Evolutionary conservation across 2,888 invertebrate species (phyloP).

Genomic region (Ischnura elegans): DNA sequence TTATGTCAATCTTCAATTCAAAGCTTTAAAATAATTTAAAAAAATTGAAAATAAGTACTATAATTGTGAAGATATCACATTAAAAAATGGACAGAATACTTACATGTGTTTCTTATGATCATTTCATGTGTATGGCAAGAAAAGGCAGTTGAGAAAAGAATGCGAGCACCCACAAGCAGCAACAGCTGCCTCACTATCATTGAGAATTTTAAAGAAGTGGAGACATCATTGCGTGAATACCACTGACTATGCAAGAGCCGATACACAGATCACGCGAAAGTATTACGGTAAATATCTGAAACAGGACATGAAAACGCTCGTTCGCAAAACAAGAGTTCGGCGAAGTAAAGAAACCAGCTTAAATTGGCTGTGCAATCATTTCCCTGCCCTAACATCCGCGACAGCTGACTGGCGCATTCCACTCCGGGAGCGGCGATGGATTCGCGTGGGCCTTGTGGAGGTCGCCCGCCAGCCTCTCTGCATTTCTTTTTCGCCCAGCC

Average conservation of each 20-base stretch:
- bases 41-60: no score
- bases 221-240: background rate
- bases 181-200: no score
- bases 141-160: no score
- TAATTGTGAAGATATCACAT: no score
- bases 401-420: background rate
- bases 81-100: no score
- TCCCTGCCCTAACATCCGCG: background rate
- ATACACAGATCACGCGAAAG: background rate
- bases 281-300: background rate
- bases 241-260: background rate
- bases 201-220: no score
- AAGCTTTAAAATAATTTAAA: no score
- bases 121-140: no score
- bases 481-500: background rate
- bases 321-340: background rate
- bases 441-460: slow-evolving; percentile 29
- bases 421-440: background rate
- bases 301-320: background rate
- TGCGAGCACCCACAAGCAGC: no score
- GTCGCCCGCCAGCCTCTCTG: slow-evolving; percentile 11
- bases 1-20: no score
- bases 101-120: no score
- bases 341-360: background rate
- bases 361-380: background rate